Conservation (phyloP, 2,113 vertebrate species). For the Pituophis catenifer region DNA sequence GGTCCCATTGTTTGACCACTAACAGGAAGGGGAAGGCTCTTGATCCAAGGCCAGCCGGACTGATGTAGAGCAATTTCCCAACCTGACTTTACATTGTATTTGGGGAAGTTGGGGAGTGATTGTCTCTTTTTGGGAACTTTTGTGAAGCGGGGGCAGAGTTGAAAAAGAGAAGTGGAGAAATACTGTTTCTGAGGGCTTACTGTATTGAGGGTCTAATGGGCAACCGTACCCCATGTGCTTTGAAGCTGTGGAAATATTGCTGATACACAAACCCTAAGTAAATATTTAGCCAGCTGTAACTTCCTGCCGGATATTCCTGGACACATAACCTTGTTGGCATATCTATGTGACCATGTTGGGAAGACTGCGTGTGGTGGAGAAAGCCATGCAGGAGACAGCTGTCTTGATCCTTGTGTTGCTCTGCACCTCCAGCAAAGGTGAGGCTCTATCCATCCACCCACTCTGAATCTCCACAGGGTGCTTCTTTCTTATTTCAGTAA, state of each 20-base stretch:
- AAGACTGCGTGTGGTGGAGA: not conserved
- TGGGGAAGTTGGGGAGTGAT: not conserved
- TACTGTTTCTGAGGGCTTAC: not conserved
- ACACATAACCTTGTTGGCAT: not conserved
- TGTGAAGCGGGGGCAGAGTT: not conserved
- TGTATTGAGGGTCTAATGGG: too few relatives aligned
- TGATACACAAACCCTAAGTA: not conserved
- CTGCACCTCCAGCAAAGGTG: conserved; percentile 15
- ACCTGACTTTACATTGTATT: not conserved
- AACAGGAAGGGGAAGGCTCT: conserved; percentile 11
- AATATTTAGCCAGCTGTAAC: conserved; percentile 16
- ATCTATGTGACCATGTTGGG: not conserved
- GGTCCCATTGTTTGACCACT: not conserved
- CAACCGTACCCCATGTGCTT: not conserved
- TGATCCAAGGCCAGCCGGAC: not conserved
- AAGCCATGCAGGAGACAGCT: not conserved
- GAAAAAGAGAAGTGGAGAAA: not conserved
- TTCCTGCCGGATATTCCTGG: not conserved
- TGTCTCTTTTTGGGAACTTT: not conserved
- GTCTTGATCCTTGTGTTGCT: not conserved
- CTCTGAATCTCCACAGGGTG: not conserved
- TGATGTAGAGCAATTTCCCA: not conserved
- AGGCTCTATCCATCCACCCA: not conserved
- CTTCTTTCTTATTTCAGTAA: not conserved
- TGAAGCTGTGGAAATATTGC: not conserved